Evolutionary conservation across 2,113 vertebrate species (phyloP).

Genomic region (Lagopus muta): DNA sequence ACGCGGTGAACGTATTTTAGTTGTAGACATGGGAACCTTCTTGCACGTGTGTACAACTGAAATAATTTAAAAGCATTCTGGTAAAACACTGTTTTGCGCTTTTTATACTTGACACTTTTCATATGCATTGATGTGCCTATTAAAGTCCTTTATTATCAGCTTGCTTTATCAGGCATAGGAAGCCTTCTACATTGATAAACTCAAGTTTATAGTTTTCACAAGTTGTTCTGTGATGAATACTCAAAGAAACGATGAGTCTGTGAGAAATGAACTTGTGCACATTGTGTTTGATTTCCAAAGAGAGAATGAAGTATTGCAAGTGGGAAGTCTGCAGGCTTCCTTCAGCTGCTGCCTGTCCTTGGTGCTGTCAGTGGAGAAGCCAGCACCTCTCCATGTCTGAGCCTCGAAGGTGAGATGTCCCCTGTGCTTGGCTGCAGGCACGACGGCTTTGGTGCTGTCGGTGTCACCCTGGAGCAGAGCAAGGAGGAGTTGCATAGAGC

Average conservation of each 20-base stretch:
- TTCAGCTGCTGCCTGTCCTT: background rate
- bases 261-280: background rate
- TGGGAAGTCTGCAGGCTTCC: background rate
- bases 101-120: background rate
- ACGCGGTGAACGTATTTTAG: background rate
- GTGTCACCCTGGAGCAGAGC: background rate
- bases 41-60: background rate
- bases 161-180: background rate
- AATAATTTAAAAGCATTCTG: background rate
- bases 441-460: background rate
- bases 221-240: background rate
- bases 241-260: background rate
- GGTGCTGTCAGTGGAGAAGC: background rate
- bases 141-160: background rate
- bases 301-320: background rate
- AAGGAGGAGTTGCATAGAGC: background rate
- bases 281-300: background rate
- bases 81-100: background rate
- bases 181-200: background rate
- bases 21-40: background rate
- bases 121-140: background rate
- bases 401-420: background rate
- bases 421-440: background rate
- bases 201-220: background rate
- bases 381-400: fast-evolving